Conservation (phyloP, 2,888 invertebrate genomes). For the Timema podura region DNA sequence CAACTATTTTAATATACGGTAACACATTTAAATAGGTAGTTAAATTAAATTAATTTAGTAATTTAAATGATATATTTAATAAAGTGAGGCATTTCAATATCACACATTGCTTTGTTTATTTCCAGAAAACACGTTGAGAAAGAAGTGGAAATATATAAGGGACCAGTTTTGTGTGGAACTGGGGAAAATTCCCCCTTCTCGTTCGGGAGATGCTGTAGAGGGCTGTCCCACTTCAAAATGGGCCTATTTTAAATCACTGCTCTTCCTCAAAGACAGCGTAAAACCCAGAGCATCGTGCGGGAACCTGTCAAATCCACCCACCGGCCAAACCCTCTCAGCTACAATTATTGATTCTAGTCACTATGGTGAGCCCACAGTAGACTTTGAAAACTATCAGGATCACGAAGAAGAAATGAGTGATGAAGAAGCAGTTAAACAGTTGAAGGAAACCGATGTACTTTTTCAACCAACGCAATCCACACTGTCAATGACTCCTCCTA, state of each 20-base stretch:
- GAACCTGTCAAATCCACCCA: not conserved
- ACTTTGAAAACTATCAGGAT: not conserved
- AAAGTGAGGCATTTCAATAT: not conserved
- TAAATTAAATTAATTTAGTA: not conserved
- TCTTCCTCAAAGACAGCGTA: conserved; percentile 6
- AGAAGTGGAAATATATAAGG: conserved; percentile 17
- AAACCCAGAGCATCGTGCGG: not conserved
- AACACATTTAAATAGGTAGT: not conserved
- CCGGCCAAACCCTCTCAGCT: not conserved
- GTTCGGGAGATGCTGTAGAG: not conserved
- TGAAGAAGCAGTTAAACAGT: not conserved
- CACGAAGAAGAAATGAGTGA: not conserved
- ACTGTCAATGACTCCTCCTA: not conserved
- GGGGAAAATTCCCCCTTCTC: not conserved
- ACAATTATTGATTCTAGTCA: not conserved
- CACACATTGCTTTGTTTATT: not conserved
- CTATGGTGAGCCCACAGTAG: not conserved
- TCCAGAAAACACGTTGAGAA: conserved; percentile 1
- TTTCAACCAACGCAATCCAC: not conserved
- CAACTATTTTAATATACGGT: not conserved
- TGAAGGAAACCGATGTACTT: not conserved
- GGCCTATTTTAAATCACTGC: conserved; percentile 3
- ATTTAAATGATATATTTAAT: not conserved
- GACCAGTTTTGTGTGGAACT: conserved; percentile 13
- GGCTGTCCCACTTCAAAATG: not conserved